Evolutionary conservation across 2,797 vertebrate genomes (phyloP).

Genomic region (Diglossa cyanea): DNA sequence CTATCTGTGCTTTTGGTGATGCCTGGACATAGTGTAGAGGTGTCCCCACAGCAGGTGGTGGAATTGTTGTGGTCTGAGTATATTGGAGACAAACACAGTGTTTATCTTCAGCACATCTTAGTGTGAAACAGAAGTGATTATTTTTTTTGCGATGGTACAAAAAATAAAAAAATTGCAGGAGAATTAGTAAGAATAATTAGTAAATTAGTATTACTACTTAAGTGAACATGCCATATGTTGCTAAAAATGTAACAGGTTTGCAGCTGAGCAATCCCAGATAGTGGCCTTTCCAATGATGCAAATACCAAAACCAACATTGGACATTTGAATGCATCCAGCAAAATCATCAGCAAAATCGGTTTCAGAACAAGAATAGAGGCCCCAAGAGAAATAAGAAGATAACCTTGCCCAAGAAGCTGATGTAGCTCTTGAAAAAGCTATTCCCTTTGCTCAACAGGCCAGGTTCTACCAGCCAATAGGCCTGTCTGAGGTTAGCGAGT

Average conservation of each 20-base stretch:
- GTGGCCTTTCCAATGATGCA: neutral
- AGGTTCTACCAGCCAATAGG: neutral
- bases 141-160: neutral
- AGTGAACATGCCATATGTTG: neutral
- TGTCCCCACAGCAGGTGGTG: neutral
- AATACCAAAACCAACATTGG: neutral
- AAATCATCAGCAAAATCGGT: neutral
- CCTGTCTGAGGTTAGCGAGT: neutral
- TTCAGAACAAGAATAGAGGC: neutral
- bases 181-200: neutral
- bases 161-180: neutral
- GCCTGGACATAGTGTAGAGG: neutral
- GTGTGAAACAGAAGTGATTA: neutral
- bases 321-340: neutral
- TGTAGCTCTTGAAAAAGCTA: neutral
- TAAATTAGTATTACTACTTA: neutral
- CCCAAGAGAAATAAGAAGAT: neutral
- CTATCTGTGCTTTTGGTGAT: neutral
- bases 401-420: neutral
- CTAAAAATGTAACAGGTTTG: neutral
- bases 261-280: neutral
- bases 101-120: neutral
- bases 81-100: neutral
- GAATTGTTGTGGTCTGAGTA: neutral
- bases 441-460: neutral